Base-by-base conservation (phyloP, 1,140 invertebrate genomes). In the Hormaphis cornu region DNA sequence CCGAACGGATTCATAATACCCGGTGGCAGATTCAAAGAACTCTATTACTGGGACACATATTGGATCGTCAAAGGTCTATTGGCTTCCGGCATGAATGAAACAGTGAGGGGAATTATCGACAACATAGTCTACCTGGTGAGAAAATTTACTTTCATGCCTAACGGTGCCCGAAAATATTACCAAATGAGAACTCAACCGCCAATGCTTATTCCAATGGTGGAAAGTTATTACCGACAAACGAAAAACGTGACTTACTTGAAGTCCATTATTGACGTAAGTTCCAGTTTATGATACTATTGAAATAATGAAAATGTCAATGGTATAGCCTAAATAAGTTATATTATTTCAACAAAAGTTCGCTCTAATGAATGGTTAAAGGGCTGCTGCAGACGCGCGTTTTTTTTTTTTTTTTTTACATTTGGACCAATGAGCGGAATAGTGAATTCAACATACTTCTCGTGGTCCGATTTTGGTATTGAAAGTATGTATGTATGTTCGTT, bases 11-110 rank as follows among this genome's bases (percentile, higher is more conserved):
- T 93, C 72, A 84, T 94, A 16, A 84, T 93, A 37, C 92, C 93
- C 2, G 92, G 93, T 9, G 92, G 91, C 7, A 80, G 92, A 69
- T 95, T 95, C 75, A 87, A 86, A 76, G 89, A 91, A 75, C 81
- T 89, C 50, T 95, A 93, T 76, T 94, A 94, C 75, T 94, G 91
- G 90, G 91, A 94, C 76, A 89, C 89, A 1, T 94, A 87, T 77
- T 94, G 91, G 91, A 86, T 91, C 8, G 81, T 93, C 9, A 85
- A 87, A 73, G 91, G 90, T 16, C 79, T 93, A 6, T 76, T 93
- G 1, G 75, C 87, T 12, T 87, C 84, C 58, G 86, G 86, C 72
- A 93, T 93, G 89, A 76, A 77, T 1, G 73, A 82, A 16, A 92
- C 90, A 10, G 87, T 84, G 0, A 82, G 77, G 73, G 87, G 87